Percentiles rank a stretch among this genome's conserved stretches.
Conservation (phyloP, 2,888 invertebrate genomes). For the Cryptocephalus primarius region DNA sequence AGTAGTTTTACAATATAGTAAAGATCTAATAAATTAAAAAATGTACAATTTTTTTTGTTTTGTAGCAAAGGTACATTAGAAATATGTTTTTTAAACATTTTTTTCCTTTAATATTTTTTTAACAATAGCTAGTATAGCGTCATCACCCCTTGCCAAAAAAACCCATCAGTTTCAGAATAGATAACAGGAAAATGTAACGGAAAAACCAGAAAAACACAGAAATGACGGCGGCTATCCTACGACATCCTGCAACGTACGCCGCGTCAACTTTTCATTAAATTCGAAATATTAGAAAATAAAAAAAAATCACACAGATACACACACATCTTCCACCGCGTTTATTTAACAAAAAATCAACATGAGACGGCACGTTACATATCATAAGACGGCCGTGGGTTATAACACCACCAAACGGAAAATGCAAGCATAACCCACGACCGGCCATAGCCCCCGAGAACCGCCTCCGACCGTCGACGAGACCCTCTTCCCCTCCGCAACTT, state of each 20-base stretch:
- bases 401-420: too few relatives aligned
- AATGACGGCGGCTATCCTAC: slow-evolving; percentile 24
- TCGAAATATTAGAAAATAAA: slow-evolving; percentile 3
- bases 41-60: slow-evolving; percentile 24
- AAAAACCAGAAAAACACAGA: slow-evolving; percentile 17
- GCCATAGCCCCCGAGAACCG: too few relatives aligned
- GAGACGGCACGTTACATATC: slow-evolving; percentile 16
- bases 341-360: slow-evolving; percentile 30
- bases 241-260: slow-evolving; percentile 18
- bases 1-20: slow-evolving; percentile 17
- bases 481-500: too few relatives aligned
- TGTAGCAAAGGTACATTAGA: slow-evolving; percentile 26
- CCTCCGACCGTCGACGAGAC: too few relatives aligned
- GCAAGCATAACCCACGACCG: too few relatives aligned
- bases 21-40: slow-evolving; percentile 28
- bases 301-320: too few relatives aligned
- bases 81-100: slow-evolving; percentile 24
- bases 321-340: slow-evolving; percentile 7
- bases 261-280: slow-evolving; percentile 27
- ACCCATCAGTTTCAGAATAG: too few relatives aligned
- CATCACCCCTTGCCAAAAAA: slow-evolving; percentile 25
- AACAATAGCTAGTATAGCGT: slow-evolving; percentile 22
- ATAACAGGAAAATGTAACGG: too few relatives aligned
- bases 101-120: slow-evolving; percentile 18
- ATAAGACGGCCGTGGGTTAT: too few relatives aligned